Percentiles rank a stretch among this genome's conserved stretches.
Conservation (phyloP, 1,140 invertebrate genomes). For the Polypedilum vanderplanki region DNA sequence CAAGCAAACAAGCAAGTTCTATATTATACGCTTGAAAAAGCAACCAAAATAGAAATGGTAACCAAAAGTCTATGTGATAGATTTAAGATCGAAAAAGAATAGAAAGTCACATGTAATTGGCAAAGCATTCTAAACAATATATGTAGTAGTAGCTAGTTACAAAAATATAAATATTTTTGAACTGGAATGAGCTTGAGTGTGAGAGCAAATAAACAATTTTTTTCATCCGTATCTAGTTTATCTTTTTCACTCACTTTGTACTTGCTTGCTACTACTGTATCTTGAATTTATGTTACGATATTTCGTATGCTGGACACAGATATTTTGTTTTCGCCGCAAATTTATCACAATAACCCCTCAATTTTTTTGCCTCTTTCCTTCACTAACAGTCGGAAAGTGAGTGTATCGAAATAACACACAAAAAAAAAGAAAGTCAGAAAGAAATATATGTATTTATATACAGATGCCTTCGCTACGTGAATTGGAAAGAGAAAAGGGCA, state of each 20-base stretch:
- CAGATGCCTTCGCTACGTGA: background rate
- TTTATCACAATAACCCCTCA: conserved; percentile 24
- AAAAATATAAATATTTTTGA: no score
- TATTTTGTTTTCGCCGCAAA: conserved; percentile 16
- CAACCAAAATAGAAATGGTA: background rate
- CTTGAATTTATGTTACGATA: conserved; percentile 20
- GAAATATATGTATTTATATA: background rate
- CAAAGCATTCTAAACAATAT: background rate
- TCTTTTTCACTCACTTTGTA: background rate
- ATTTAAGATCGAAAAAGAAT: background rate
- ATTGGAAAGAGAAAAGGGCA: background rate
- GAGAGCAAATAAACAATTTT: no score
- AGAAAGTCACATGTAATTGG: background rate
- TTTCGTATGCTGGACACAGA: conserved; percentile 24
- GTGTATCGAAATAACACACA: background rate
- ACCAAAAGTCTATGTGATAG: background rate
- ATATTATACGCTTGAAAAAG: background rate
- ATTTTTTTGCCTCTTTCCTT: background rate
- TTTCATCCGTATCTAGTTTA: conserved; percentile 20
- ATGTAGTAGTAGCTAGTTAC: background rate
- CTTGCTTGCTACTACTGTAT: background rate
- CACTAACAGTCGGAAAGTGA: background rate
- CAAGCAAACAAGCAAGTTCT: background rate
- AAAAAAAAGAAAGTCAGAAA: no score
- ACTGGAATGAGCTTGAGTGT: no score